A percentile compares a stretch with the other conserved stretches of the same genome.
These are phyloP conservation scores for Blastomussa wellsi DNA, from an alignment of 92 coral and sea anemone genomes.

Conservation along the genomic window DNA sequence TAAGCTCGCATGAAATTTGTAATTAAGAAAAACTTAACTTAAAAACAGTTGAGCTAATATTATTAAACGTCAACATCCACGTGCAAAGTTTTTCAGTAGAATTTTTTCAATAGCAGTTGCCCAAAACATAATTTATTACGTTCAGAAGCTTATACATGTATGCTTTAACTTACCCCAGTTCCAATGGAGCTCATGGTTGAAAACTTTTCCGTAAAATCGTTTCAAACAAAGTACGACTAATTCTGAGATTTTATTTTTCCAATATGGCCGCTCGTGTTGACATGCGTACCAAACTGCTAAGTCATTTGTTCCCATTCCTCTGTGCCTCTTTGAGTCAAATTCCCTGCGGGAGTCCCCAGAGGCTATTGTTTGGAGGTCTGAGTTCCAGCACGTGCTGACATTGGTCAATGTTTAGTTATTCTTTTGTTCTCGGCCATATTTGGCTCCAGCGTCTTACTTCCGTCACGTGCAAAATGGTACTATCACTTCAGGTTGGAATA, in stretches of 20 bases:
- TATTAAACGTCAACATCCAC: slow-evolving; percentile 33
- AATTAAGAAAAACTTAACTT: not conserved
- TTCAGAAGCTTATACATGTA: not conserved
- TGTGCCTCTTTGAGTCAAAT: too few relatives aligned
- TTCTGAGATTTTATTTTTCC: not conserved
- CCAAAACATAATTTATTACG: not conserved
- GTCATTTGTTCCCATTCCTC: slow-evolving; percentile 37
- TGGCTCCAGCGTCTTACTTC: slow-evolving; percentile 7
- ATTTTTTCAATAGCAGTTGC: too few relatives aligned
- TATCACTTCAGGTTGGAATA: slow-evolving; percentile 8
- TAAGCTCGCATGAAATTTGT: not conserved
- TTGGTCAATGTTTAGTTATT: not conserved
- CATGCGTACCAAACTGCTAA: slow-evolving; percentile 38
- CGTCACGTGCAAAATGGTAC: slow-evolving; percentile 18
- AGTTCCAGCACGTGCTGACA: slow-evolving; percentile 13
- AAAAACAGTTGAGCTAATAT: too few relatives aligned
- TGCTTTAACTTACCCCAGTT: slow-evolving; percentile 82
- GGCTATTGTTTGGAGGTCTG: not conserved
- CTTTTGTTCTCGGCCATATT: slow-evolving; percentile 23
- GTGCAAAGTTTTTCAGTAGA: slow-evolving; percentile 12
- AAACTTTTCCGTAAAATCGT: not conserved
- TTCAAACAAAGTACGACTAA: not conserved
- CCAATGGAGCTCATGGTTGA: slow-evolving; percentile 95
- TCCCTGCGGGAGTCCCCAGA: not conserved
- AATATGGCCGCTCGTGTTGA: slow-evolving; percentile 22